Base-by-base conservation (phyloP, 2,797 vertebrate genomes). In the Clangula hyemalis region DNA sequence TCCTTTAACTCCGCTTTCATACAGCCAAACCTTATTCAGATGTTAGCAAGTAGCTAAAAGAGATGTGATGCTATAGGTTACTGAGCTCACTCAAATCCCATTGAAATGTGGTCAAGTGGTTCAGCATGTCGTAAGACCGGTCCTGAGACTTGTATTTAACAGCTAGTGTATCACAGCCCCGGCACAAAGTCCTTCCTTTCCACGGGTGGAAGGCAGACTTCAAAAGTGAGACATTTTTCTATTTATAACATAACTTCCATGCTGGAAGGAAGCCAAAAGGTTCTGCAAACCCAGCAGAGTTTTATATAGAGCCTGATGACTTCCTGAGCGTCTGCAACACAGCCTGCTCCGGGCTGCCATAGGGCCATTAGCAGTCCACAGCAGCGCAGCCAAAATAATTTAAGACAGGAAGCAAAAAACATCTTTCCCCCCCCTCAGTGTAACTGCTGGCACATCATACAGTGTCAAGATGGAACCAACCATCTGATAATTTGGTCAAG, bases 191-290 rank as follows among this genome's bases (percentile, higher is more conserved):
- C 77, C 91, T 77, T 93, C 86, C 84, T 90, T 69, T 85, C 93
- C 1, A 0, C 65, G 90, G 93, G 95, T 38, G 91, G 93, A 93
- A 94, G 41, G 69, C 34, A 87, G 75, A 85, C 72, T 88, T 93
- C 72, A 93, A 80, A 95, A 79, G 93, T 65, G 90, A 95, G 85
- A 84, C 38, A 39, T 87, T 85, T 65, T 85, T 82, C 91, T 93
- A 92, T 90, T 95, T 93, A 95, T 94, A 95, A 27, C 4, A 0
- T 6, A 3, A 4, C 71, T 88, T 89, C 85, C 70, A 83, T 0
- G 19, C 28, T 90, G 94, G 73, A 94, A 85, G 68, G 34, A 66
- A 74, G 80, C 81, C 93, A 85, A 75, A 82, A 82, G 27, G 86
- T 80, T 93, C 86, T 89, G 78, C 83, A 77, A 85, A 78, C 69